A percentile compares a stretch with the other conserved stretches of the same genome.
Evolutionary conservation across 2,797 vertebrate species (phyloP).

Genomic region (Enteromius unitaeniatus): DNA sequence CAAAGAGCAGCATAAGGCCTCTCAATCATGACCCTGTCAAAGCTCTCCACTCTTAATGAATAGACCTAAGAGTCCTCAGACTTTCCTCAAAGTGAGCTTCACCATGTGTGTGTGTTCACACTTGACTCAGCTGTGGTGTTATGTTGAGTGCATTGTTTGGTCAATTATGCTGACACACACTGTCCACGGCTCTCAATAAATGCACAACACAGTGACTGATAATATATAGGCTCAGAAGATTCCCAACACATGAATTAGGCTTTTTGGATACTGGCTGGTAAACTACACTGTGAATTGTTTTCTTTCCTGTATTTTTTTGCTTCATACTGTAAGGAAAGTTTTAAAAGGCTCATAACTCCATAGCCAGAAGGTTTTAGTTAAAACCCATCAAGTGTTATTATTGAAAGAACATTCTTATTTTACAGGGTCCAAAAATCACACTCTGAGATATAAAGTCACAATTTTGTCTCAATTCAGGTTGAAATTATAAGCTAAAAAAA

Average conservation of each 20-base stretch:
- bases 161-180: slow-evolving; percentile 44
- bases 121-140: neutral
- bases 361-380: neutral
- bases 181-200: slow-evolving; percentile 48
- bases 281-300: neutral
- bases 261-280: neutral
- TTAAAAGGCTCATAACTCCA: neutral
- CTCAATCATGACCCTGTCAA: slow-evolving; percentile 64
- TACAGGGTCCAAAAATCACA: neutral
- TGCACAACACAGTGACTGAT: slow-evolving; percentile 27
- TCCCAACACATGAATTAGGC: slow-evolving; percentile 22
- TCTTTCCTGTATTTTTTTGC: neutral
- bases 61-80: slow-evolving; percentile 33
- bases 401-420: neutral
- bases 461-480: neutral
- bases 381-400: neutral
- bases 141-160: slow-evolving; percentile 36
- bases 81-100: slow-evolving; percentile 27
- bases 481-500: neutral
- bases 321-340: neutral
- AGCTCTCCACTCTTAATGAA: slow-evolving; percentile 64
- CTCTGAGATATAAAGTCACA: neutral
- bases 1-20: slow-evolving; percentile 63
- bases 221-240: slow-evolving; percentile 5
- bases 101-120: slow-evolving; percentile 7